phyloP scores from a whole-genome alignment of 1,140 invertebrate species.

The Neotoxoptera formosana region DNA sequence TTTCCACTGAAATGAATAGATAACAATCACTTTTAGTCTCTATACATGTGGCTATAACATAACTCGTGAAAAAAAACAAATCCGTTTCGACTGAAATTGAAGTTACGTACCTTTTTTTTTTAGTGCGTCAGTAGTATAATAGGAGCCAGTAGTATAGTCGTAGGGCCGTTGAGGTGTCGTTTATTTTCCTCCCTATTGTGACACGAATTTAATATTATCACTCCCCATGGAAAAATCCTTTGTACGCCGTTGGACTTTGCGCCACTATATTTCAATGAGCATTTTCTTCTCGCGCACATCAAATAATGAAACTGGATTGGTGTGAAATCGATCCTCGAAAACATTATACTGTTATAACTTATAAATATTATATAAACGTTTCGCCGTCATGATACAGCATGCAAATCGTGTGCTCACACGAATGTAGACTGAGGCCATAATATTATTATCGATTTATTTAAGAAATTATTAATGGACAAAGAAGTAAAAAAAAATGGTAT shows the following conservation, averaged over 20 bases:
- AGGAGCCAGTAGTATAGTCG: background rate
- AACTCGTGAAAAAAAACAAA: background rate
- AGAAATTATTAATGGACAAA: background rate
- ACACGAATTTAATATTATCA: background rate
- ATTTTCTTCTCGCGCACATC: background rate
- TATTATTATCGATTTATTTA: background rate
- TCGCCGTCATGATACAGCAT: background rate
- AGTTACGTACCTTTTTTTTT: background rate
- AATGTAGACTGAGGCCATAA: background rate
- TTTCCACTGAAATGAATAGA: background rate
- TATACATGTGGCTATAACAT: background rate
- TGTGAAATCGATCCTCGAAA: background rate
- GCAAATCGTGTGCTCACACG: background rate
- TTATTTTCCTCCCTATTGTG: background rate
- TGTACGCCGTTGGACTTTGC: background rate
- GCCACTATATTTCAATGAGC: background rate
- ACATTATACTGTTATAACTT: background rate
- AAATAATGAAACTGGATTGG: background rate
- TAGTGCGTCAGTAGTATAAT: background rate
- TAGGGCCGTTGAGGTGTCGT: background rate
- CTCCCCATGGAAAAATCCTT: background rate
- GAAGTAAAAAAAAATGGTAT: background rate
- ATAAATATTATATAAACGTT: background rate
- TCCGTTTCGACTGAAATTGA: background rate
- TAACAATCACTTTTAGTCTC: background rate